Evolutionary conservation across 1,140 invertebrate species (phyloP).

Genomic region (Aporrectodea caliginosa): DNA sequence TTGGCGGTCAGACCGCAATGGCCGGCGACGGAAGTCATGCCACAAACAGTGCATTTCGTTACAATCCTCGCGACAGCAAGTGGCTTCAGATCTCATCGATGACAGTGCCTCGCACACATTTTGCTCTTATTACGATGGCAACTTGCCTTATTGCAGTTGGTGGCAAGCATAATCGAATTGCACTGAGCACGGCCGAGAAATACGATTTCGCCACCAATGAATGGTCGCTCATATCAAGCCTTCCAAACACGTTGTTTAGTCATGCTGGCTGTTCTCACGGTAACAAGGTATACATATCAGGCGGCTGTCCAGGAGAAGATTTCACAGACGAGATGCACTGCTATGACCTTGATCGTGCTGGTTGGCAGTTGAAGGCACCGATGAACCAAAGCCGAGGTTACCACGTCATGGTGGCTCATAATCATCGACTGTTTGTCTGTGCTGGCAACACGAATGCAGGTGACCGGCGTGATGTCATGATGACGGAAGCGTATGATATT

Average conservation of each 20-base stretch:
- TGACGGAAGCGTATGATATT: constrained; percentile 31
- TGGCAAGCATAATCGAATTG: constrained; percentile 31
- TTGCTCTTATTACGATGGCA: constrained; percentile 27
- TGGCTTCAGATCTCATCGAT: constrained; percentile 34
- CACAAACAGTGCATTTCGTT: constrained; percentile 29
- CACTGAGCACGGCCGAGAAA: constrained; percentile 31
- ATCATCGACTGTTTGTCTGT: constrained; percentile 27
- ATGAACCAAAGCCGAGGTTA: constrained; percentile 34
- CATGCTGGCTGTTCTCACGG: constrained; percentile 30
- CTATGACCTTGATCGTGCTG: constrained; percentile 23
- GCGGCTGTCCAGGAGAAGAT: constrained; percentile 32
- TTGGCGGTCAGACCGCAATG: constrained; percentile 34
- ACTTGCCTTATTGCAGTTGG: constrained; percentile 31
- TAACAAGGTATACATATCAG: constrained; percentile 30
- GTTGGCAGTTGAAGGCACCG: constrained; percentile 30
- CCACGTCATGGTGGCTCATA: constrained; percentile 33
- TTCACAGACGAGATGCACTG: constrained; percentile 32
- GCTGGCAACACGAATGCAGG: constrained; percentile 35
- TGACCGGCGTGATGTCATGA: constrained; percentile 31
- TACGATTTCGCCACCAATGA: constrained; percentile 34
- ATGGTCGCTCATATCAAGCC: constrained; percentile 25
- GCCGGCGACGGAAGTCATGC: constrained; percentile 33
- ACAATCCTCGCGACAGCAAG: constrained; percentile 33
- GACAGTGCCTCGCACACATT: constrained; percentile 31
- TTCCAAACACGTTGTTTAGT: constrained; percentile 31